Conservation (phyloP, 2,888 invertebrate species). For the Thymelicus sylvestris region DNA sequence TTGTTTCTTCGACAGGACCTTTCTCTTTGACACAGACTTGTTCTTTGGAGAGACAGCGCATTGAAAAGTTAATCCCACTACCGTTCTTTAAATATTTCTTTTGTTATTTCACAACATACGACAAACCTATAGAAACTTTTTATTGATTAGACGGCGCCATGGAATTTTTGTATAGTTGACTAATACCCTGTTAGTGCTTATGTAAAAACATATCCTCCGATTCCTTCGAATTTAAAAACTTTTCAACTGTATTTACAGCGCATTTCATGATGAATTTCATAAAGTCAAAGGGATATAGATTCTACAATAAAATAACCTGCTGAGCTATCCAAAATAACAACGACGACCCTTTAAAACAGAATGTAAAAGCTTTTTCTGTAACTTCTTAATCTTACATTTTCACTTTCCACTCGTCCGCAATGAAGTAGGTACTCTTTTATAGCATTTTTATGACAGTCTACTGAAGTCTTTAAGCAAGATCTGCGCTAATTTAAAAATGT, state of each 20-base stretch:
- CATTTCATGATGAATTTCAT: constrained; percentile 12
- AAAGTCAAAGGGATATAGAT: constrained; percentile 15
- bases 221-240: not conserved
- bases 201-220: not conserved
- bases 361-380: constrained; percentile 27
- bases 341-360: constrained; percentile 25
- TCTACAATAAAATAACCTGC: constrained; percentile 13
- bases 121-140: too few species aligned
- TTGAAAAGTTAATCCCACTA: too few species aligned
- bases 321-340: constrained; percentile 27
- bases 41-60: too few species aligned
- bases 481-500: constrained; percentile 34
- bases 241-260: not conserved
- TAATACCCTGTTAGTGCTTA: too few species aligned
- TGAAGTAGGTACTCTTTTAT: constrained; percentile 33
- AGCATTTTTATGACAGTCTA: constrained; percentile 34
- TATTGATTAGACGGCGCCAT: too few species aligned
- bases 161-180: too few species aligned
- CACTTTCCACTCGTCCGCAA: constrained; percentile 32
- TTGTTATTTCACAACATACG: too few species aligned
- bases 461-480: constrained; percentile 37
- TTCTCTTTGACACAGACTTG: too few species aligned
- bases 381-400: constrained; percentile 27
- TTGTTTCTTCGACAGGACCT: too few species aligned
- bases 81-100: too few species aligned